phyloP scores from a whole-genome alignment of 2,888 invertebrate genomes.

The Brenthis ino region DNA sequence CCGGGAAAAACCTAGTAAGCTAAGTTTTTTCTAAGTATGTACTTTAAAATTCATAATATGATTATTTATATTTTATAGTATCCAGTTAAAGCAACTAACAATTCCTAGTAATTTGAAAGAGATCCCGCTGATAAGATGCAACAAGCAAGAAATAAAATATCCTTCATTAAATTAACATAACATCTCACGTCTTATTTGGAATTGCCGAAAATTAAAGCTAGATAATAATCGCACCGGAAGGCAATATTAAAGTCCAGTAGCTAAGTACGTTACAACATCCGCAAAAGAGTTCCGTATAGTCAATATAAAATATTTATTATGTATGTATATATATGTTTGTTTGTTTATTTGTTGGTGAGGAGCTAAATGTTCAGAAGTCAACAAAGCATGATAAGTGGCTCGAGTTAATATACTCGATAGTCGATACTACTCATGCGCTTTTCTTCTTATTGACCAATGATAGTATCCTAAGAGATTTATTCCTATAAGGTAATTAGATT shows the following conservation, averaged over 20 bases:
- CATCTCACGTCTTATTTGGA: slow-evolving; percentile 29
- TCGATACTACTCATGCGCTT: too few relatives aligned
- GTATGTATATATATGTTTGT: too few relatives aligned
- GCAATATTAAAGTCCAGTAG: slow-evolving; percentile 13
- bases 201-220: slow-evolving; percentile 37
- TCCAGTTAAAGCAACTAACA: neutral
- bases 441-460: too few relatives aligned
- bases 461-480: too few relatives aligned
- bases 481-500: too few relatives aligned
- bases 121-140: slow-evolving; percentile 24
- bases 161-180: slow-evolving; percentile 28
- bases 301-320: neutral
- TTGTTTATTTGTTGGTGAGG: too few relatives aligned
- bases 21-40: neutral
- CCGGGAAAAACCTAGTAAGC: neutral
- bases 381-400: too few relatives aligned
- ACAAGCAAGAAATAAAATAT: slow-evolving; percentile 20
- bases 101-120: slow-evolving; percentile 14
- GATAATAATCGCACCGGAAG: slow-evolving; percentile 43
- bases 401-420: too few relatives aligned
- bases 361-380: too few relatives aligned
- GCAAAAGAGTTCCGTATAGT: slow-evolving; percentile 5
- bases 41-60: slow-evolving; percentile 19
- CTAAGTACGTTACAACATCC: slow-evolving; percentile 4
- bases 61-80: slow-evolving; percentile 1